Conservation (phyloP, 2,113 vertebrate genomes). For the Tylochromis polylepis region DNA sequence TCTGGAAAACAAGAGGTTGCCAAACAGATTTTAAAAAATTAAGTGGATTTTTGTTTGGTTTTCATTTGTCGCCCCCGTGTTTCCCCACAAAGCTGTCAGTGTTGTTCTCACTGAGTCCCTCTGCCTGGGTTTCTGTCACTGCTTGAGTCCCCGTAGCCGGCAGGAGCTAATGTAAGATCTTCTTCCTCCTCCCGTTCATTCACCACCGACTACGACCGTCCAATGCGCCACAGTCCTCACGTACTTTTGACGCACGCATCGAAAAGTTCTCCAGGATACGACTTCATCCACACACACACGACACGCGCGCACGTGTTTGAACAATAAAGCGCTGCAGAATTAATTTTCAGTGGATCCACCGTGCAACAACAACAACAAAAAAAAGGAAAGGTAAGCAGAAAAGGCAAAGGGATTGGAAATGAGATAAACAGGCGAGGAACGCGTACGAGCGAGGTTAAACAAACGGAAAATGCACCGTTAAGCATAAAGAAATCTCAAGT, state of each 20-base stretch:
- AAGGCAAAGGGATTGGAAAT: constrained; percentile 11
- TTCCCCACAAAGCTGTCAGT: constrained; percentile 1
- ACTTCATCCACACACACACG: neutral
- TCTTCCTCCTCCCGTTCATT: constrained; percentile 41
- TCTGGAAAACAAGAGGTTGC: neutral
- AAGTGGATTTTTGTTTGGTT: neutral
- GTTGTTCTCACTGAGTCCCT: constrained; percentile 16
- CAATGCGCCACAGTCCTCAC: constrained; percentile 54
- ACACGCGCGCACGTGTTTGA: neutral
- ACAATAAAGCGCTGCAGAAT: constrained; percentile 46
- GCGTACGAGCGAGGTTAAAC: constrained; percentile 12
- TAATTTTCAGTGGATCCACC: neutral
- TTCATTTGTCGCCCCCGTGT: constrained; percentile 9
- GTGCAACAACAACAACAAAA: constrained; percentile 1
- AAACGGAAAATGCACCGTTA: neutral
- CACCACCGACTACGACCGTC: constrained; percentile 4
- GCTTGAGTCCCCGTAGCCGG: constrained; percentile 47
- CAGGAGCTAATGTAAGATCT: constrained; percentile 59
- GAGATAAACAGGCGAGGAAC: constrained; percentile 15
- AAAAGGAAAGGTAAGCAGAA: constrained; percentile 50
- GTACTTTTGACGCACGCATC: constrained; percentile 40
- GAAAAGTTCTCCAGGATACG: constrained; percentile 47
- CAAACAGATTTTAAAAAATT: neutral
- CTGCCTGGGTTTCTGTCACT: constrained; percentile 29
- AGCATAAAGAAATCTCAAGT: neutral